Conservation (phyloP, 2,113 vertebrate genomes). For the Pleuronectes platessa region DNA sequence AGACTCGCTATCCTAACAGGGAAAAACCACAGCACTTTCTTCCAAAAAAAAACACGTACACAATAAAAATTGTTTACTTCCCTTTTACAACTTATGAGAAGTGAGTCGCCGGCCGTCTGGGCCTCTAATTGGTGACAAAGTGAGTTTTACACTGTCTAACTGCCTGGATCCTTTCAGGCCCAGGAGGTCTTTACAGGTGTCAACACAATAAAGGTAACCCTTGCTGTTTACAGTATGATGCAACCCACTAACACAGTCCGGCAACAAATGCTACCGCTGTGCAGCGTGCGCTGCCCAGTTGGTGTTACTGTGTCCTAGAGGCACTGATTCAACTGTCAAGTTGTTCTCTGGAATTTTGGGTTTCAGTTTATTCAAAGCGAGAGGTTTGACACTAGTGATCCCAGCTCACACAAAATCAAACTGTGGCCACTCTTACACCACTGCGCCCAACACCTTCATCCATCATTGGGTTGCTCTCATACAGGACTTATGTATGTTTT, state of each 20-base stretch:
- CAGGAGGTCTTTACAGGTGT: slow-evolving; percentile 42
- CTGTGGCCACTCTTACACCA: not conserved
- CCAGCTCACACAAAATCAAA: not conserved
- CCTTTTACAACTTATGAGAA: slow-evolving; percentile 17
- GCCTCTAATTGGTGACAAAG: slow-evolving; percentile 60
- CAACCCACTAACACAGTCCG: slow-evolving; percentile 32
- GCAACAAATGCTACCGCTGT: slow-evolving; percentile 22
- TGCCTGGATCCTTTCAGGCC: slow-evolving; percentile 33
- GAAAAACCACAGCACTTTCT: slow-evolving; percentile 7
- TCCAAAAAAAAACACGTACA: not conserved
- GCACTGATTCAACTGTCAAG: not conserved
- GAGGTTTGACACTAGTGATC: not conserved
- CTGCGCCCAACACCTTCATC: not conserved
- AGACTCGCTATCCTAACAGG: slow-evolving; percentile 14
- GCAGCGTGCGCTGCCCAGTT: not conserved
- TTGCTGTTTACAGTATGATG: slow-evolving; percentile 45
- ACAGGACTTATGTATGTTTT: not conserved
- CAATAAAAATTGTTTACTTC: slow-evolving; percentile 18
- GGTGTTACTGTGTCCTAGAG: not conserved
- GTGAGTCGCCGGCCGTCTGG: not conserved
- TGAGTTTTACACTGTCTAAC: slow-evolving; percentile 26
- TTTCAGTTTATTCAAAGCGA: not conserved
- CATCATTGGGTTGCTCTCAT: not conserved
- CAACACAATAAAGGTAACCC: slow-evolving; percentile 21
- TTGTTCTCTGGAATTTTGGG: too few relatives aligned